Percentiles rank a stretch among this genome's conserved stretches.
phyloP scores from a whole-genome alignment of 1,140 invertebrate genomes.

The Wasmannia auropunctata region DNA sequence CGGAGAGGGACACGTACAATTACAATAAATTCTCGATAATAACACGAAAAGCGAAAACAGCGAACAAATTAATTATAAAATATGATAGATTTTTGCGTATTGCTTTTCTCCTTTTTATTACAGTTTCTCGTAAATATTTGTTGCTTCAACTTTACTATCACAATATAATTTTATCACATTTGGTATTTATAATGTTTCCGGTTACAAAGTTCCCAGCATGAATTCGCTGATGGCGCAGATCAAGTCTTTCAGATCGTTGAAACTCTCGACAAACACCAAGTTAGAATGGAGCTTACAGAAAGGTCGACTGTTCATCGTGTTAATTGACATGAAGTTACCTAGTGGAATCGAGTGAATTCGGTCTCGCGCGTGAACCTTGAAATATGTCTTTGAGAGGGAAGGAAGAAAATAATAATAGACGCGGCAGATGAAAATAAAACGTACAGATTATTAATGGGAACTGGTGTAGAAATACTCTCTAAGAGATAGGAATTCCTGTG shows the following conservation, averaged over 20 bases:
- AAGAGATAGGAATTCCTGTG: conserved; percentile 30
- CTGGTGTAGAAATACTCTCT: not conserved
- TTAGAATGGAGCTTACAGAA: not conserved
- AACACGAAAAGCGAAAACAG: not conserved
- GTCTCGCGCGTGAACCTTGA: not conserved
- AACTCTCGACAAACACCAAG: conserved; percentile 7
- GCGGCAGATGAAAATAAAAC: not conserved
- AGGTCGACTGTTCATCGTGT: conserved; percentile 14
- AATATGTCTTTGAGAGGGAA: not conserved
- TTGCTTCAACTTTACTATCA: not conserved
- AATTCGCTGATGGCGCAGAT: not conserved
- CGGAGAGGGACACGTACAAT: not conserved
- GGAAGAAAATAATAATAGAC: conserved; percentile 1
- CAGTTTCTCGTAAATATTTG: too few species aligned
- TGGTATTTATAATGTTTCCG: not conserved
- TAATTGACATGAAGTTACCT: conserved; percentile 40
- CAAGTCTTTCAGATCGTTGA: conserved; percentile 20
- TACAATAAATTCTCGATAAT: not conserved
- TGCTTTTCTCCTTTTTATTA: too few species aligned
- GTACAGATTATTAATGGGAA: conserved; percentile 27
- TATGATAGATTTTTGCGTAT: not conserved
- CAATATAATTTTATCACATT: not conserved
- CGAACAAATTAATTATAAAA: not conserved
- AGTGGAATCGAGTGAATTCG: conserved; percentile 1
- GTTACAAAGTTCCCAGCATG: not conserved